phyloP scores from a whole-genome alignment of 2,113 vertebrate genomes.

The Gymnorhina tibicen region DNA sequence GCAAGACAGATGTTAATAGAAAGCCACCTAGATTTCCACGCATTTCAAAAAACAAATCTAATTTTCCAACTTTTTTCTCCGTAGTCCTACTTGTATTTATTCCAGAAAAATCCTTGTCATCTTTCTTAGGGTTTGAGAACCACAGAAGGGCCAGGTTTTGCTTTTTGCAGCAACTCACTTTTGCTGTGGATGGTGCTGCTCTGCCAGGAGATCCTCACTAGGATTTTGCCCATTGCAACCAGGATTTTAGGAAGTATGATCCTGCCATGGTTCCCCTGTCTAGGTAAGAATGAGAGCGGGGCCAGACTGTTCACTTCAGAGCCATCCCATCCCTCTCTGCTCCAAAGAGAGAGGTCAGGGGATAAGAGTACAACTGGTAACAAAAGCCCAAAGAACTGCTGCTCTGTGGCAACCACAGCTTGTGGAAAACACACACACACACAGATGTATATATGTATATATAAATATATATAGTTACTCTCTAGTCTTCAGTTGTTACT shows the following conservation, averaged over 20 bases:
- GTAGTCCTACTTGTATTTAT: background rate
- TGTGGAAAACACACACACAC: background rate
- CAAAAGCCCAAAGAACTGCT: background rate
- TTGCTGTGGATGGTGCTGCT: background rate
- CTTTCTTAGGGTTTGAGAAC: background rate
- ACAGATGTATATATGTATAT: fast-evolving
- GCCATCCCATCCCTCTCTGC: background rate
- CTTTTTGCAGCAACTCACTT: background rate
- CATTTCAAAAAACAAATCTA: background rate
- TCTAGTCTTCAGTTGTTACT: background rate
- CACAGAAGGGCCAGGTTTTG: background rate
- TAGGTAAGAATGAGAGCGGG: background rate
- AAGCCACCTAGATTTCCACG: background rate
- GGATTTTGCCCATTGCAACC: background rate
- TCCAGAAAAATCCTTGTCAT: background rate
- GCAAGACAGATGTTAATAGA: background rate
- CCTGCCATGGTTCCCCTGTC: fast-evolving
- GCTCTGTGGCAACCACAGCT: background rate
- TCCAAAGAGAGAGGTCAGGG: background rate
- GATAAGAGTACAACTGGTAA: background rate
- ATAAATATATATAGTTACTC: background rate
- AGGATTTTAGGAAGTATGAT: background rate
- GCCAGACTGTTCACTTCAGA: background rate
- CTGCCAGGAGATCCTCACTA: background rate
- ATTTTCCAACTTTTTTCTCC: background rate